These are phyloP conservation scores for Notocelia uddmanniana DNA, from an alignment of 2,888 invertebrate species.

Conservation along the genomic window DNA sequence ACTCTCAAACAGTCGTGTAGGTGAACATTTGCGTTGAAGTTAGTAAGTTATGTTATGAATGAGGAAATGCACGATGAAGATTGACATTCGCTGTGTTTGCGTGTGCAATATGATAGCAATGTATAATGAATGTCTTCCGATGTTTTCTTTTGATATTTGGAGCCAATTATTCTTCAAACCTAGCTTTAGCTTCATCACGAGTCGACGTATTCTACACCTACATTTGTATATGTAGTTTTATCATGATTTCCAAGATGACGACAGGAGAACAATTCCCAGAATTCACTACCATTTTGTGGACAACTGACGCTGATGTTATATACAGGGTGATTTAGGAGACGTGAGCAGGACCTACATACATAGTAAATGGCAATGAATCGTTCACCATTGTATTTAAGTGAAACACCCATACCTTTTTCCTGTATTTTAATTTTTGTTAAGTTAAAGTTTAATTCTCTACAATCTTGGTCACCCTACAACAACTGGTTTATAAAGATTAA, in stretches of 20 bases:
- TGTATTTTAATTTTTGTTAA: too few species aligned
- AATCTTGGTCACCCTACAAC: too few species aligned
- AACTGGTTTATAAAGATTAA: too few species aligned
- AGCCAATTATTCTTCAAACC: background rate
- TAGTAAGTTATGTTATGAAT: constrained; percentile 33
- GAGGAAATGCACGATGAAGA: constrained; percentile 38
- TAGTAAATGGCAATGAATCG: too few species aligned
- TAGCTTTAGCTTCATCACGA: background rate
- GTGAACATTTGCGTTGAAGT: constrained; percentile 41
- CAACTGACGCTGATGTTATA: background rate
- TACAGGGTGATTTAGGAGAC: too few species aligned
- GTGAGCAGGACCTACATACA: too few species aligned
- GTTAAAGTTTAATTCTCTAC: too few species aligned
- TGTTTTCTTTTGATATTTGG: constrained; percentile 8
- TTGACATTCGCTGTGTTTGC: constrained; percentile 28
- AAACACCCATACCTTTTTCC: too few species aligned
- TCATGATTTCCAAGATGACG: background rate
- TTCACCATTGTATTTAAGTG: too few species aligned
- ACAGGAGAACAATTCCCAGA: background rate
- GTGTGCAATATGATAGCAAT: constrained; percentile 19
- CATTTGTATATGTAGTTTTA: background rate
- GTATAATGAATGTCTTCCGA: background rate
- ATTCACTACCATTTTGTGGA: background rate
- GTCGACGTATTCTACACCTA: too few species aligned
- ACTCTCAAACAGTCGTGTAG: constrained; percentile 34